Evolutionary conservation across 2,113 vertebrate species (phyloP).

Genomic region (Pao palembangensis): DNA sequence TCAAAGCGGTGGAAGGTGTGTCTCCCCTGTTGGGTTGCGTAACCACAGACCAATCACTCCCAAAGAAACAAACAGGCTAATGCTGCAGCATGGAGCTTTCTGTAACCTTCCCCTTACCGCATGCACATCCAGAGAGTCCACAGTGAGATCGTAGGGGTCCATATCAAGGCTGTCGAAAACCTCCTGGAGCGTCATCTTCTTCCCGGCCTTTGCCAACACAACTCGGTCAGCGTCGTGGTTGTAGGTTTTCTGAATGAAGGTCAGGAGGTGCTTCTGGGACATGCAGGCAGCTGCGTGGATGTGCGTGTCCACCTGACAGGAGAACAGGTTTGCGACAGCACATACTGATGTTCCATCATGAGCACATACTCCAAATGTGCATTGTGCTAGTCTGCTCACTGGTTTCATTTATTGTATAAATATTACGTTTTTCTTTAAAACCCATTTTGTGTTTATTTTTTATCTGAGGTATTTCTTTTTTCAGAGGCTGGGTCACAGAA

Average conservation of each 20-base stretch:
- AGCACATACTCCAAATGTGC: too few species aligned
- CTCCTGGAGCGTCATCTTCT: conserved; percentile 86
- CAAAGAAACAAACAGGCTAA: not conserved
- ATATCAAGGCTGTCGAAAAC: conserved; percentile 92
- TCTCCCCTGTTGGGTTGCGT: conserved; percentile 78
- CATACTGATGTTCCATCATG: too few species aligned
- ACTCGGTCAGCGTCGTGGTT: conserved; percentile 89
- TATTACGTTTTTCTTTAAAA: too few species aligned
- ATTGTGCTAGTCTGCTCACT: too few species aligned
- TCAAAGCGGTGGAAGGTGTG: conserved; percentile 98
- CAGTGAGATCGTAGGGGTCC: conserved; percentile 92
- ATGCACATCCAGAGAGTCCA: conserved; percentile 94
- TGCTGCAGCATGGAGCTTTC: not conserved
- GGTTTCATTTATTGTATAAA: too few species aligned
- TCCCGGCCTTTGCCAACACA: conserved; percentile 85
- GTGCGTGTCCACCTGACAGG: conserved; percentile 90
- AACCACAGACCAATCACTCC: not conserved
- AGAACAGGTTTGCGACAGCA: not conserved
- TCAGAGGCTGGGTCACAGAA: too few species aligned
- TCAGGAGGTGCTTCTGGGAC: conserved; percentile 96
- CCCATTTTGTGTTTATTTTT: too few species aligned
- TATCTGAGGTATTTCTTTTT: too few species aligned
- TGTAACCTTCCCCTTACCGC: conserved; percentile 76
- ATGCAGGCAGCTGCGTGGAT: conserved; percentile 98
- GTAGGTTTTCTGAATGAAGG: conserved; percentile 93